Base-by-base conservation (phyloP, 2,888 invertebrate species). In the Zhengitettix transpicula region DNA sequence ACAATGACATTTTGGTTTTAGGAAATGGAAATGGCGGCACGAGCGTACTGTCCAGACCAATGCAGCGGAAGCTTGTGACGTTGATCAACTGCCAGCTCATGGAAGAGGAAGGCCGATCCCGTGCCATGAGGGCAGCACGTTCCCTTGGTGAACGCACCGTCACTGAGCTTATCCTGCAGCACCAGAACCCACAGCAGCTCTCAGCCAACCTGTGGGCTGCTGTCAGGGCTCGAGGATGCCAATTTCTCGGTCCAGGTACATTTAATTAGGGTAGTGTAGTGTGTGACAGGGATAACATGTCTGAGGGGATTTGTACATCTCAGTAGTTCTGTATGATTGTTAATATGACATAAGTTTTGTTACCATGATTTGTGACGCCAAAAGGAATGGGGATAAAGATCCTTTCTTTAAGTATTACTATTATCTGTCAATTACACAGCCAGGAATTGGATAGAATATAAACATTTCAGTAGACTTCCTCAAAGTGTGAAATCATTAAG, bases 151-250 rank as follows among this genome's bases (percentile, higher is more conserved):
- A 98, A 73, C 80, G 97, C 56, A 90, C 92, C 1, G 93, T 96
- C 60, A 93, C 92, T 0, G 96, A 96, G 73, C 78, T 98, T 41
- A 91, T 97, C 68, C 74, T 96, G 54, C 91, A 93, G 69, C 94
- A 96, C 72, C 97, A 98, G 78, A 95, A 95, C 76, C 92, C 94
- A 1, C 93, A 95, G 70, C 95, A 97, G 72, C 76, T 97, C 54
- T 85, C 86, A 61, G 91, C 95, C 10, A 94, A 95, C 73, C 76
- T 98, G 53, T 98, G 98, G 98, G 94, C 96, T 52, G 96, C 97
- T 40, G 96, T 98, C 11, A 78, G 98, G 55, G 91, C 94, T 0
- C 81, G 97, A 60, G 98, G 98, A 57, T 99, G 98, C 71, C 98
- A 99, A 75, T 98, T 99, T 76, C 81, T 98, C 42, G 98, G 98